A percentile compares a stretch with the other conserved stretches of the same genome.
These are phyloP conservation scores for Hydrozoanthus gracilis DNA, from an alignment of 92 coral and sea anemone species.

Conservation along the genomic window DNA sequence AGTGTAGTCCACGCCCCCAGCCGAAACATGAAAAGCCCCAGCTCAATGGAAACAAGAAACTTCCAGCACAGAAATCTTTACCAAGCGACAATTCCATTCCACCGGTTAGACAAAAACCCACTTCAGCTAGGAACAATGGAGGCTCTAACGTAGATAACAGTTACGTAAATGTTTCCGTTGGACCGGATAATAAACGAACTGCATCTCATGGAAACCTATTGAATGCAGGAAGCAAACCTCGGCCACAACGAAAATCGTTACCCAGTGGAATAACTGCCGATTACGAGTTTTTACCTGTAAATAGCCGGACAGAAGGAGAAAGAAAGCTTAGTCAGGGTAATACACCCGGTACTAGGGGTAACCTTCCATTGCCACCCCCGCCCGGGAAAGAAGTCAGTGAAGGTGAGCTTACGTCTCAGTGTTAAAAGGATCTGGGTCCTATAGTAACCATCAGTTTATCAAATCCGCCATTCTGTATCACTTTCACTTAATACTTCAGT, in stretches of 20 bases:
- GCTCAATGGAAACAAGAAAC: conserved; percentile 25
- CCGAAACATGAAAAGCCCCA: conserved; percentile 42
- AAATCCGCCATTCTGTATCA: too few species aligned
- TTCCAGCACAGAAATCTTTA: not conserved
- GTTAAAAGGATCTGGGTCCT: not conserved
- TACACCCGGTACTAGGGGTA: not conserved
- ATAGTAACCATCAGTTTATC: too few species aligned
- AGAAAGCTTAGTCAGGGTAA: conserved; percentile 16
- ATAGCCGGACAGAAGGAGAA: conserved; percentile 9
- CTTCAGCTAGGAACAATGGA: not conserved
- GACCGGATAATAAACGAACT: not conserved
- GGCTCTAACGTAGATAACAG: not conserved
- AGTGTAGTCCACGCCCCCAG: conserved; percentile 48
- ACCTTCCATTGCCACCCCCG: not conserved
- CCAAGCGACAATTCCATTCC: not conserved
- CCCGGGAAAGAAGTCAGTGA: conserved; percentile 41
- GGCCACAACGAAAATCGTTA: conserved; percentile 16
- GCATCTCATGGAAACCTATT: not conserved
- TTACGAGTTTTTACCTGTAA: conserved; percentile 4
- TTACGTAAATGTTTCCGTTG: conserved; percentile 18
- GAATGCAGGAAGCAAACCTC: conserved; percentile 12
- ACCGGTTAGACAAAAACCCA: conserved; percentile 33
- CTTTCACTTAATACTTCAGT: too few species aligned
- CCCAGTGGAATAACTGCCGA: conserved; percentile 6
- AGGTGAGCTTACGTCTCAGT: conserved; percentile 12